A percentile compares a stretch with the other conserved stretches of the same genome.
Conservation (phyloP, 2,888 invertebrate genomes). For the Acronicta leporina region DNA sequence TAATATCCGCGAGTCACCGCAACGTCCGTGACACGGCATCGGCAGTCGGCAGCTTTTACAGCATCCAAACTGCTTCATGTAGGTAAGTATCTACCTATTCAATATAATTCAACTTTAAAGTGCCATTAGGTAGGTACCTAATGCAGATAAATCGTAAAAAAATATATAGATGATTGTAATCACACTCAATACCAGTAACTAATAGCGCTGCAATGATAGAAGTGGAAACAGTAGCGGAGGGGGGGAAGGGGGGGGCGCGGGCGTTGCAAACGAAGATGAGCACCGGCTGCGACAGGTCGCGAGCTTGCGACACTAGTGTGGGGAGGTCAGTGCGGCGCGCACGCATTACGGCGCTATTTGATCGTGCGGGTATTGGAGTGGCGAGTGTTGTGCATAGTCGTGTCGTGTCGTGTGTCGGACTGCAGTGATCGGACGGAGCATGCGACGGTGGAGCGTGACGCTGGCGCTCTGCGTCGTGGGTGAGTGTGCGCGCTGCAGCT, state of each 20-base stretch:
- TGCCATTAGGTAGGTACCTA: too few relatives aligned
- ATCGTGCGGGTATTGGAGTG: neutral
- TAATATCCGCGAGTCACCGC: neutral
- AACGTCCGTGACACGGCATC: too few relatives aligned
- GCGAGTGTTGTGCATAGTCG: slow-evolving; percentile 6
- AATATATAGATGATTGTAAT: neutral
- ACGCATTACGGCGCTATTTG: slow-evolving; percentile 12
- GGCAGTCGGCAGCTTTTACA: too few relatives aligned
- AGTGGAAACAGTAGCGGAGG: neutral
- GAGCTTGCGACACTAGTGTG: slow-evolving; percentile 14
- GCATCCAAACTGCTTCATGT: too few relatives aligned
- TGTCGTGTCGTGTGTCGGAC: slow-evolving; percentile 3
- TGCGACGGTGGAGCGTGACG: slow-evolving; percentile 21
- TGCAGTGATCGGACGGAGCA: slow-evolving; percentile 3
- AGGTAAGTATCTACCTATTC: too few relatives aligned
- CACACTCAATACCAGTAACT: neutral
- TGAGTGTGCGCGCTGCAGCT: slow-evolving; percentile 16
- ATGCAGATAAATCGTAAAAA: too few relatives aligned
- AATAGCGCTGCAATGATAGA: neutral
- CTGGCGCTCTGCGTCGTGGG: slow-evolving; percentile 36
- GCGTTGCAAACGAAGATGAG: slow-evolving; percentile 10
- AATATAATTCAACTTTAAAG: too few relatives aligned
- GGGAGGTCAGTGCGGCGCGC: slow-evolving; percentile 15
- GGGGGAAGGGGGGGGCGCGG: neutral
- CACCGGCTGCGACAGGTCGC: slow-evolving; percentile 5